Percentiles rank a stretch among this genome's conserved stretches.
Conservation (phyloP, 2,113 vertebrate genomes). For the Raja brachyura region DNA sequence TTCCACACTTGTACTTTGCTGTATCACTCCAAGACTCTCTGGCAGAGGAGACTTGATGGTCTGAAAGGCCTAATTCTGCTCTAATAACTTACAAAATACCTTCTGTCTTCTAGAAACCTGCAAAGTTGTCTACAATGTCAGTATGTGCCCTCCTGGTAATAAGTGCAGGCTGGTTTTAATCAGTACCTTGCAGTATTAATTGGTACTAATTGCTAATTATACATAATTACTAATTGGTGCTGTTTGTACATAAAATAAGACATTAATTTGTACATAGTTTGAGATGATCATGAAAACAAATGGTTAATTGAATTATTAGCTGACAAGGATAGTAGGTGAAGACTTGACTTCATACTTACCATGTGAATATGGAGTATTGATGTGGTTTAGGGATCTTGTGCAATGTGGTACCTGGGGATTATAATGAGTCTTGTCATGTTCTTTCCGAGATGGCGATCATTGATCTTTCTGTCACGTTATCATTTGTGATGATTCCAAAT, state of each 20-base stretch:
- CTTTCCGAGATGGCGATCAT: constrained; percentile 48
- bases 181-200: too few species aligned
- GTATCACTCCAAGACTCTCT: too few species aligned
- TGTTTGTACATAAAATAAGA: neutral
- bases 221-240: too few species aligned
- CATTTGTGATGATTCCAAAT: constrained; percentile 51
- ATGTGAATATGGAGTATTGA: constrained; percentile 37
- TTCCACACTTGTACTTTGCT: too few species aligned
- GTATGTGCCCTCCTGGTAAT: too few species aligned
- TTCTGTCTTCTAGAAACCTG: too few species aligned
- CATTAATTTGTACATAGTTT: neutral
- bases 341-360: neutral
- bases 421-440: constrained; percentile 33
- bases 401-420: constrained; percentile 32
- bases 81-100: too few species aligned
- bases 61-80: too few species aligned
- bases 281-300: neutral
- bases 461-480: constrained; percentile 59
- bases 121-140: too few species aligned
- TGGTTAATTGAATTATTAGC: constrained; percentile 32
- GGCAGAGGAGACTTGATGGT: too few species aligned
- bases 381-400: neutral
- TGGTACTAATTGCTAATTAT: too few species aligned
- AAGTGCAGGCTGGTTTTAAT: too few species aligned
- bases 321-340: constrained; percentile 13